Percentiles rank a stretch among this genome's conserved stretches.
phyloP scores from a whole-genome alignment of 2,797 vertebrate genomes.

The Macrochelys suwanniensis region DNA sequence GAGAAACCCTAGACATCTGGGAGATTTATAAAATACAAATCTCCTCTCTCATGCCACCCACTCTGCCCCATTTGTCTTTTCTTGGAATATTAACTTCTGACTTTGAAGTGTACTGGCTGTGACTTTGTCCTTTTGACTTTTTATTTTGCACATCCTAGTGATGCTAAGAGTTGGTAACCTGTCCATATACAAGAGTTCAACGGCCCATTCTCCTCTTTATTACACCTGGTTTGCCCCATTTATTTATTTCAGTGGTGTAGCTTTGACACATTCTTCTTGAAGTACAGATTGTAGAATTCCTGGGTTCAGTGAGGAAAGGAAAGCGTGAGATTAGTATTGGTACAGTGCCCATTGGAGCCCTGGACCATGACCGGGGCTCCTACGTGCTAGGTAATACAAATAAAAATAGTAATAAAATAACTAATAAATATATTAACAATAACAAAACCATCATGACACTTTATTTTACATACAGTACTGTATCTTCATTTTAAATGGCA shows the following conservation, averaged over 20 bases:
- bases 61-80: neutral
- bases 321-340: neutral
- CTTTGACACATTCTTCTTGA: neutral
- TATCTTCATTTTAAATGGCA: too few relatives aligned
- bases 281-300: neutral
- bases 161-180: neutral
- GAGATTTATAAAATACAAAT: neutral
- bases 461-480: too few relatives aligned
- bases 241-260: neutral
- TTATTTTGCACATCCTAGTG: neutral
- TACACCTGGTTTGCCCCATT: neutral
- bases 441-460: too few relatives aligned
- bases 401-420: too few relatives aligned
- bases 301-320: neutral
- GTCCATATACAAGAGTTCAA: neutral
- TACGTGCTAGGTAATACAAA: neutral
- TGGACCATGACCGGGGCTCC: neutral
- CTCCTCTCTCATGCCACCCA: neutral
- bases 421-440: too few relatives aligned
- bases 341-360: neutral
- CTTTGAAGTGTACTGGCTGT: accelerated
- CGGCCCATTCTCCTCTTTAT: neutral
- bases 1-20: neutral
- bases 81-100: neutral
- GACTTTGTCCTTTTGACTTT: neutral